Conservation (phyloP, 2,888 invertebrate genomes). For the Lycaena phlaeas region DNA sequence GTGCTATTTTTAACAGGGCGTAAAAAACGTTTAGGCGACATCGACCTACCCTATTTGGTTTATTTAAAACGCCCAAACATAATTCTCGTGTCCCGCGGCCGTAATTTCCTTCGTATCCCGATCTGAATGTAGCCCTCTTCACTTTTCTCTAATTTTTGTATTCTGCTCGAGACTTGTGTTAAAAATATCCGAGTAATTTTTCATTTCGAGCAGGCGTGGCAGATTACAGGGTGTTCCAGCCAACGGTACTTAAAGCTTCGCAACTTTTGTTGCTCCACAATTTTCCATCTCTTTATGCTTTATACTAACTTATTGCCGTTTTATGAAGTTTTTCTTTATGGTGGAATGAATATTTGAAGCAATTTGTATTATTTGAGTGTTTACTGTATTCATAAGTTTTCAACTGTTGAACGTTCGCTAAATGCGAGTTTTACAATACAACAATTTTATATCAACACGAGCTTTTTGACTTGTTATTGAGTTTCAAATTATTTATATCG, state of each 20-base stretch:
- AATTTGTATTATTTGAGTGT: slow-evolving; percentile 14
- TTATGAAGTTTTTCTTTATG: slow-evolving; percentile 49
- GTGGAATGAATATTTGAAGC: slow-evolving; percentile 28
- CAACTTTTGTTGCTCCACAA: slow-evolving; percentile 53
- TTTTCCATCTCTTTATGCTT: slow-evolving; percentile 44
- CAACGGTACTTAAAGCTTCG: slow-evolving; percentile 57
- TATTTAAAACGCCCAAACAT: slow-evolving; percentile 66
- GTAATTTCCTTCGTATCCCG: slow-evolving; percentile 71
- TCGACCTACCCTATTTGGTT: slow-evolving; percentile 54
- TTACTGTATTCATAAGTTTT: too few species aligned
- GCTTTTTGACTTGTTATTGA: too few species aligned
- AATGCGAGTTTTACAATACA: too few species aligned
- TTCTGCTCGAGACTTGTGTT: slow-evolving; percentile 64
- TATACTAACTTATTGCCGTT: slow-evolving; percentile 44
- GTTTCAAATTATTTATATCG: too few species aligned
- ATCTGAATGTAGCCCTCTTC: slow-evolving; percentile 70
- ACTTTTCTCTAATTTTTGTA: slow-evolving; percentile 71
- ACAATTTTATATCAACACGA: too few species aligned
- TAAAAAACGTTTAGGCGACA: slow-evolving; percentile 26
- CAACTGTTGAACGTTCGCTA: too few species aligned
- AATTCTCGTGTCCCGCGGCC: slow-evolving; percentile 51
- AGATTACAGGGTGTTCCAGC: slow-evolving; percentile 67
- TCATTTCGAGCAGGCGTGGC: slow-evolving; percentile 69
- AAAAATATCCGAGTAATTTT: slow-evolving; percentile 71
- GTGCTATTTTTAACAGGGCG: slow-evolving; percentile 4